phyloP scores from a whole-genome alignment of 1,140 invertebrate genomes.

The Eufriesea mexicana region DNA sequence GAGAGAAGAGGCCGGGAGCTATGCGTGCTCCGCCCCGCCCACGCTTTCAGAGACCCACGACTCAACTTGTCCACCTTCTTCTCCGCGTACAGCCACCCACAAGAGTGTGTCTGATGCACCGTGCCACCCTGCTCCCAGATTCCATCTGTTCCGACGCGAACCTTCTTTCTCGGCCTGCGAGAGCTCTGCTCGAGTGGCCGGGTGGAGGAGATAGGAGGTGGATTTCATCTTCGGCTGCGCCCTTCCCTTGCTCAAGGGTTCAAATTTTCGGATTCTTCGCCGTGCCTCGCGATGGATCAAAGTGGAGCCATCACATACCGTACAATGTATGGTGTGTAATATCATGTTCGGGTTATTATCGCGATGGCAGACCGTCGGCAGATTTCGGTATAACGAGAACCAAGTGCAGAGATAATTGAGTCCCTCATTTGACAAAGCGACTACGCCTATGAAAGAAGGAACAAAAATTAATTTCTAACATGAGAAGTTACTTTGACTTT shows the following conservation, averaged over 20 bases:
- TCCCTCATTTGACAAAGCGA: too few relatives aligned
- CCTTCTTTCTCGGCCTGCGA: background rate
- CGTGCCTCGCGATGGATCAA: too few relatives aligned
- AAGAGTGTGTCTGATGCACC: constrained; percentile 73
- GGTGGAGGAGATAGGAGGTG: background rate
- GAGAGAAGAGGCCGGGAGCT: constrained; percentile 80
- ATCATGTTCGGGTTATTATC: too few relatives aligned
- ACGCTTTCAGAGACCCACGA: constrained; percentile 81
- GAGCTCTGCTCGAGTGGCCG: background rate
- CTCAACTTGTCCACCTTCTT: constrained; percentile 82
- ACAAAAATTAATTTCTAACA: too few relatives aligned
- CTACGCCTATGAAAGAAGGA: too few relatives aligned
- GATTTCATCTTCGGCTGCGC: background rate
- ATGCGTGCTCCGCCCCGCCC: constrained; percentile 82
- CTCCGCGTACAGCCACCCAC: constrained; percentile 75
- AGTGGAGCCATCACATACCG: too few relatives aligned
- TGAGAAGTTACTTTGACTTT: too few relatives aligned
- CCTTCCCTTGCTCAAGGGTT: background rate
- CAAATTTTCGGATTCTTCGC: background rate
- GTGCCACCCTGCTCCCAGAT: constrained; percentile 56
- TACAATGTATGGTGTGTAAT: too few relatives aligned
- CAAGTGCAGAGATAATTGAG: too few relatives aligned
- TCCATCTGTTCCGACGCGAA: background rate
- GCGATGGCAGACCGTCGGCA: too few relatives aligned
- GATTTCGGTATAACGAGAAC: too few relatives aligned